Base-by-base conservation (phyloP, 1,140 invertebrate species). In the Rhopalosiphum maidis region DNA sequence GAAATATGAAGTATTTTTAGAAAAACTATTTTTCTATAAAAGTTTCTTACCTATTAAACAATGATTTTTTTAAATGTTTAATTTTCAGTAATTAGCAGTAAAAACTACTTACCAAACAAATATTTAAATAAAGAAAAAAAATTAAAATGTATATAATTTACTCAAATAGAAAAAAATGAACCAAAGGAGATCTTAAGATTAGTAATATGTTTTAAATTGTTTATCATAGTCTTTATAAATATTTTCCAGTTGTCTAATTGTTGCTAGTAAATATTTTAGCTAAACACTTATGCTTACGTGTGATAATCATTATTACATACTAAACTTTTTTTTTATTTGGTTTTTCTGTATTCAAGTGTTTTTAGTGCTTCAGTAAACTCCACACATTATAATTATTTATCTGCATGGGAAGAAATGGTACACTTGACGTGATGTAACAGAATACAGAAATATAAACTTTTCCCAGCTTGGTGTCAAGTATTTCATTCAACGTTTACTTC, bases 401-500 rank as follows among this genome's bases (percentile, higher is more conserved):
- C 60, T 77, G 60, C n/a, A n/a, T 35, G 60, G 15, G 60, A 77
- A 77, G 60, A 18, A 77, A n/a, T n/a, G 60, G 60, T 6, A 77
- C 60, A 77, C 60, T 35, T 77, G 60, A n/a, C 60, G 60, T 77
- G 60, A n/a, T 77, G 5, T 18, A n/a, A 77, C 60, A 77, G 30
- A n/a, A 77, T 77, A 77, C 30, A 77, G 30, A 77, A n/a, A 77
- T n/a, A 77, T 77, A 77, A n/a, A 77, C 30, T 77, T 77, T 77
- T 77, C 60, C 60, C n/a, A 77, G 60, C 30, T n/a, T 15, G 15
- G 60, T 30, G 60, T 77, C 60, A n/a, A 18, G 60, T 77, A 35
- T 77, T 77, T 35, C 60, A n/a, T 77, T 77, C 60, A 77, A 77
- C 60, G n/a, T 77, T 77, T 77, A 77, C 60, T 77, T 77, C 30